Base-by-base conservation (phyloP, 23 tunicate genomes). In the Diplosoma virens region DNA sequence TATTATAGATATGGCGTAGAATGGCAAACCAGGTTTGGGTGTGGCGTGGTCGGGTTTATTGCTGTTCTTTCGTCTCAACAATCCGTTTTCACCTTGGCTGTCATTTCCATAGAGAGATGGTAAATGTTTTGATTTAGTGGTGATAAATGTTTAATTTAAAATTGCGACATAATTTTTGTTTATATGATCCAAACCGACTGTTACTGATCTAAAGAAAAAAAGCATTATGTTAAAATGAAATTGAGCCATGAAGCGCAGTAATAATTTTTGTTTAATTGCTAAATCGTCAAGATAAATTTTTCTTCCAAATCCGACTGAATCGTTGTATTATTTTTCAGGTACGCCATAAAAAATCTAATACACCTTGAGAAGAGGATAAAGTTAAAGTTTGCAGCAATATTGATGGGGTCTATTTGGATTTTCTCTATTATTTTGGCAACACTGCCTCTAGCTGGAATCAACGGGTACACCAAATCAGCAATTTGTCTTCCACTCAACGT, bases 51-150 rank as follows among this genome's bases (percentile, higher is more conserved):
- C 20, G 97, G 97, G 21, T 92, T 92, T 67, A n/a, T 92, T 18
- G 59, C 97, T 5, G 76, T 92, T 52, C 81, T 92, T 53, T 73
- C 97, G 17, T 85, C 92, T 16, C 88, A 85, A 59, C 77, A 85
- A 1, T 92, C 97, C 1, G 84, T 85, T 0, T 92, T 60, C 77
- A 92, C 97, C 2, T 53, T 92, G 58, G 76, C 92, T 75, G 87
- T 92, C 68, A 85, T 92, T 1, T 92, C 97, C 3, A 53, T 85
- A 5, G 97, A 92, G 61, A 37, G 97, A 60, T 92, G 97, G 97
- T 92, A 70, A 85, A 84, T n/a, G 3, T n/a, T n/a, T n/a, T n/a
- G n/a, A n/a, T n/a, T n/a, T n/a, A n/a, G n/a, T n/a, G n/a, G n/a
- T n/a, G n/a, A n/a, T n/a, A n/a, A n/a, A n/a, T n/a, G n/a, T n/a